Base-by-base conservation (phyloP, 2,888 invertebrate species). In the Epinotia nisella region DNA sequence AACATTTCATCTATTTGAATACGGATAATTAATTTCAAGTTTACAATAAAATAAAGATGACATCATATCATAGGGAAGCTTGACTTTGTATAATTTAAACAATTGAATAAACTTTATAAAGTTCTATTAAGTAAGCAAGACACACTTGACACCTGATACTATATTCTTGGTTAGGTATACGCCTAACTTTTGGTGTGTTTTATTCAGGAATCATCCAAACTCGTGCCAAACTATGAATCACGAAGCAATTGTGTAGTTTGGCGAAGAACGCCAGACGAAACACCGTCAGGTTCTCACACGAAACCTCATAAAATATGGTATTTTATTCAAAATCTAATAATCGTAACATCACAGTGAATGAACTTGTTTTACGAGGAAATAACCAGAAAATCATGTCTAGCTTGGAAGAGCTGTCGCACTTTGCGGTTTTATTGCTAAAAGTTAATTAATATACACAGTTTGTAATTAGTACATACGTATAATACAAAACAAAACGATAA, bases 261-360 rank as follows among this genome's bases (percentile, higher is more conserved):
- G 67, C 49, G 71, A 49, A 61, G 21, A 35, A 56, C 55, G n/a
- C 66, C 13, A 61, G 60, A 67, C 61, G 55, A 15, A 35, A 61
- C 39, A 61, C 39, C 39, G 59, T 72, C 56, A 49, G 9, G 13
- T 53, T 53, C 10, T n/a, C 11, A 17, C 71, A 67, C 61, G 61
- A 49, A 72, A 72, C 61, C 13, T 61, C 67, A 35, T 72, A 72
- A 61, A 71, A 56, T 56, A 35, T 45, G 10, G 1, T 29, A 55
- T 49, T 61, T 53, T 49, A 67, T 61, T 61, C 67, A 56, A 39
- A 72, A 35, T 61, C 67, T 15, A 56, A 55, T 66, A 69, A 29
- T 17, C 29, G n/a, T 61, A 49, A 49, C 17, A 17, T n/a, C 13
- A 49, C n/a, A 35, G 45, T 35, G 29, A 60, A 59, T 55, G 53